A percentile compares a stretch with the other conserved stretches of the same genome.
phyloP scores from a whole-genome alignment of 2,888 invertebrate genomes.

The Mythimna ferrago region DNA sequence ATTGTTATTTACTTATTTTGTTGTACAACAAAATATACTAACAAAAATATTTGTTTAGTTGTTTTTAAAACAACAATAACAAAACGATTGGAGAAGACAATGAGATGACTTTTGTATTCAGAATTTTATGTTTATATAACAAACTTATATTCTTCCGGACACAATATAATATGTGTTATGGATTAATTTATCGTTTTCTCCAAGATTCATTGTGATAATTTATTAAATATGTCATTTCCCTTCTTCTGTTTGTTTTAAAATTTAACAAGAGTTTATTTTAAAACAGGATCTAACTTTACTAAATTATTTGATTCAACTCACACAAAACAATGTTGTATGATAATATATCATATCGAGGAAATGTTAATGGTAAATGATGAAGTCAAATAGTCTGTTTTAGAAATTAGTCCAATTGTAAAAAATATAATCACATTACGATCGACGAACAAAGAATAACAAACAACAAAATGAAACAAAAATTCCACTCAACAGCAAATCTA shows the following conservation, averaged over 20 bases:
- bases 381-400: neutral
- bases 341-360: neutral
- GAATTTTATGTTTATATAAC: slow-evolving; percentile 31
- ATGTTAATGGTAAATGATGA: neutral
- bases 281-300: neutral
- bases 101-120: slow-evolving; percentile 4
- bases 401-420: neutral
- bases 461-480: neutral
- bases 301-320: neutral
- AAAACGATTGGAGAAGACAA: slow-evolving; percentile 10
- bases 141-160: slow-evolving; percentile 8
- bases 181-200: slow-evolving; percentile 7
- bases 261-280: neutral
- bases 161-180: slow-evolving; percentile 12
- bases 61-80: slow-evolving; percentile 33
- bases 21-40: slow-evolving; percentile 16
- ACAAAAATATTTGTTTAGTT: slow-evolving; percentile 21
- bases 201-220: neutral
- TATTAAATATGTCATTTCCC: neutral
- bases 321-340: too few relatives aligned
- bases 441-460: neutral
- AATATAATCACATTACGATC: too few relatives aligned
- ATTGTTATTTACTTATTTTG: slow-evolving; percentile 18
- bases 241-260: slow-evolving; percentile 9
- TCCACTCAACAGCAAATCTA: slow-evolving; percentile 11